Evolutionary conservation across 2,888 invertebrate genomes (phyloP).

Genomic region (Lypha dubia): DNA sequence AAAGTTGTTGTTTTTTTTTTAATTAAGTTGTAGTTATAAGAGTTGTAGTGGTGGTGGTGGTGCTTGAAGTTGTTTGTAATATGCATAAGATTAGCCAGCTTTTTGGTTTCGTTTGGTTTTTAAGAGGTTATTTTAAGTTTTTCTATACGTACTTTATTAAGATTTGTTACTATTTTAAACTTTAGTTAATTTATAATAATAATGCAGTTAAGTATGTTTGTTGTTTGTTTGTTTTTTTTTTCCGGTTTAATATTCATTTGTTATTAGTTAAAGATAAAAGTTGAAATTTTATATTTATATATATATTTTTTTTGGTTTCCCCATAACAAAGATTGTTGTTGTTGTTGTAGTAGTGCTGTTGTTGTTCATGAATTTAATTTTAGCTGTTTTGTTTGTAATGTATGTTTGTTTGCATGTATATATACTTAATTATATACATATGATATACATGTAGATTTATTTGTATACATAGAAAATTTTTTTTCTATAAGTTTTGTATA

Average conservation of each 20-base stretch:
- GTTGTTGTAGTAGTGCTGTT: constrained; percentile 54
- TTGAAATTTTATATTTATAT: constrained; percentile 63
- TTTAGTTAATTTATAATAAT: constrained; percentile 41
- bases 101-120: constrained; percentile 60
- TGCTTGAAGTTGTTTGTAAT: constrained; percentile 59
- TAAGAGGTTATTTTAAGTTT: constrained; percentile 53
- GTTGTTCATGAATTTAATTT: constrained; percentile 37
- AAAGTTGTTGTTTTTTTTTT: constrained; percentile 43
- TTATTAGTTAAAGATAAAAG: constrained; percentile 63
- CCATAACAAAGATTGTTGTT: constrained; percentile 36
- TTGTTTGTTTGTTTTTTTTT: constrained; percentile 28
- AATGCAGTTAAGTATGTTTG: constrained; percentile 43
- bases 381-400: constrained; percentile 23
- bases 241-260: constrained; percentile 58
- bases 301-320: neutral
- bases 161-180: constrained; percentile 55
- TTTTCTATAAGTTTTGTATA: constrained; percentile 58
- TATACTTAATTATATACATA: constrained; percentile 48
- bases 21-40: constrained; percentile 39
- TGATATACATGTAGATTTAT: constrained; percentile 55
- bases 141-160: constrained; percentile 49
- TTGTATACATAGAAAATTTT: constrained; percentile 44
- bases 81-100: constrained; percentile 70
- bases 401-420: constrained; percentile 43
- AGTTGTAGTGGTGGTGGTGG: constrained; percentile 56